Evolutionary conservation across 1,140 invertebrate genomes (phyloP).

Genomic region (Zaprionus ghesquierei): DNA sequence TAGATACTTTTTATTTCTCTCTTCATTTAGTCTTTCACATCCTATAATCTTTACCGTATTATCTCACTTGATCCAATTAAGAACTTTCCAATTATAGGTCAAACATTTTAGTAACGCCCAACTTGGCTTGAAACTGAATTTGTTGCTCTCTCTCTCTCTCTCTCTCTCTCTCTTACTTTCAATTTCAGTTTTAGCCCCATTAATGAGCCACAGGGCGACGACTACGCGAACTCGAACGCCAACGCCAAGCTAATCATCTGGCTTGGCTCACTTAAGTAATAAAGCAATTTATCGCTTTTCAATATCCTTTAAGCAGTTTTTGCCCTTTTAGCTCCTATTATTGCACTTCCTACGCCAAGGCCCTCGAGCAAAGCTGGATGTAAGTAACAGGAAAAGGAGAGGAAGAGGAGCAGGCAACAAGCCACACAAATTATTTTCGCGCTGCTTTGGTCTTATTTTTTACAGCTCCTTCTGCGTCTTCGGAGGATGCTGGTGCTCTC

Average conservation of each 20-base stretch:
- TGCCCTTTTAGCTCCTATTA: slow-evolving; percentile 40
- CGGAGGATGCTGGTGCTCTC: slow-evolving; percentile 26
- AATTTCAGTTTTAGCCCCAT: slow-evolving; percentile 19
- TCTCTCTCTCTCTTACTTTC: slow-evolving; percentile 13
- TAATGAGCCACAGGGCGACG: slow-evolving; percentile 50
- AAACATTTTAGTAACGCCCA: background rate
- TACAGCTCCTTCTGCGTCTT: slow-evolving; percentile 33
- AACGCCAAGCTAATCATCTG: slow-evolving; percentile 64
- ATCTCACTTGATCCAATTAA: background rate
- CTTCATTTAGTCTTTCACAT: too few species aligned
- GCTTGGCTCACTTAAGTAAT: slow-evolving; percentile 75
- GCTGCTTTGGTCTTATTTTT: slow-evolving; percentile 55
- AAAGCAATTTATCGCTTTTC: slow-evolving; percentile 78
- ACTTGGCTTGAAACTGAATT: background rate
- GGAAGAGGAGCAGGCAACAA: slow-evolving; percentile 7
- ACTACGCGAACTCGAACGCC: slow-evolving; percentile 17
- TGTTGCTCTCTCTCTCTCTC: background rate
- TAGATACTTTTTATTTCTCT: too few species aligned
- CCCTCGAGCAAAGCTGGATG: slow-evolving; percentile 19
- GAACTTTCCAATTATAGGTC: background rate
- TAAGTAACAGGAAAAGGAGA: slow-evolving; percentile 1
- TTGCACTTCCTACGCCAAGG: slow-evolving; percentile 34
- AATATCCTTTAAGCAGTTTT: slow-evolving; percentile 72
- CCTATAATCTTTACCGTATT: background rate
- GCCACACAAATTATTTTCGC: slow-evolving; percentile 75